Evolutionary conservation across 2,797 vertebrate species (phyloP), one percentile per base, ranked within the genome.

Genomic region (Gallirallus australis): DNA sequence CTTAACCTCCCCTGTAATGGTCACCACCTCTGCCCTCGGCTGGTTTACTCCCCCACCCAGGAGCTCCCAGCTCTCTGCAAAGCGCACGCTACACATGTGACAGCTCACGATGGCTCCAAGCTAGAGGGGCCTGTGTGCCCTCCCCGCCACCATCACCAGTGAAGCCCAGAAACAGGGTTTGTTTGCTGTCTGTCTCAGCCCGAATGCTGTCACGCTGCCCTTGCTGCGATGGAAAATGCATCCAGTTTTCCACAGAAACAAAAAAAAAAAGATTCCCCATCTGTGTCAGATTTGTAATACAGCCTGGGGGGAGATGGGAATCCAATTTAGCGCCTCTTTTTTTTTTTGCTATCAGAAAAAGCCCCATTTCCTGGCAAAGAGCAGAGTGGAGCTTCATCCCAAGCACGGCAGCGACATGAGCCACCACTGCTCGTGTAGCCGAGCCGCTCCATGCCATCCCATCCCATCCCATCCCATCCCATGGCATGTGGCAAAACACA

Each of bases 221-320:
- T 80, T 9, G 6, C 35, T 40, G 81, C 69, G 68, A 89, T 31
- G 89, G 82, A 87, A 93, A 94, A 81, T 0, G n/a, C 23, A 18
- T 89, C 89, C 91, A 89, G 73, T 89, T 95, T 96, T 93, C 95
- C 92, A 93, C 71, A 71, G 87, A 42, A 89, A 91, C 28, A 80
- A 39, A 54, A 45, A 54, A 45, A 54, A 45, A 79, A 86, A 95
- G 69, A 65, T 71, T 85, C 66, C 79, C 82, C 95, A 95, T 89
- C 94, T 97, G 95, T 28, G 72, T 94, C 86, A 77, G 42, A 96
- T 97, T 96, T 96, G 91, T 89, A 65, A 60, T 35, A 54, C 70
- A 82, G 89, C 95, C 94, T 11, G 20, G 15, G 65, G 94, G 61
- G 61, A 92, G 86, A 91, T 69, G 86, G 70, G 91, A 94, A 95